Evolutionary conservation across 2,113 vertebrate genomes (phyloP).

Genomic region (Equus quagga): DNA sequence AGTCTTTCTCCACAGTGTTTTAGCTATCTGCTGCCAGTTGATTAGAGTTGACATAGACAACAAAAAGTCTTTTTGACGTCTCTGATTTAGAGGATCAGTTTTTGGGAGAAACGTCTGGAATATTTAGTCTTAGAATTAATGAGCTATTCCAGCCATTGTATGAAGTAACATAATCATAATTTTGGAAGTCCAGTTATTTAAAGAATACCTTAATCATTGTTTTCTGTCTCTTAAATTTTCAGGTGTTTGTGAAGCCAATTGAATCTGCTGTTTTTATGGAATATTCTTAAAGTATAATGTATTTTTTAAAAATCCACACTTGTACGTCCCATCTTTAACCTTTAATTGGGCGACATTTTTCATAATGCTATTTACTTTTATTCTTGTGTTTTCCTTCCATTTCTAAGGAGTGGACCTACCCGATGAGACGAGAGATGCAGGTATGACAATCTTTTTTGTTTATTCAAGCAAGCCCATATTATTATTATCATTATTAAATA

Average conservation of each 20-base stretch:
- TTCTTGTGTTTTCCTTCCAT: constrained; percentile 48
- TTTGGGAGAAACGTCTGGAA: constrained; percentile 6
- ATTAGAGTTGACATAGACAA: background rate
- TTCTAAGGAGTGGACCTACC: constrained; percentile 97
- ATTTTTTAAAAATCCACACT: background rate
- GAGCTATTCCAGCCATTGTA: background rate
- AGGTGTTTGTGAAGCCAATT: constrained; percentile 10
- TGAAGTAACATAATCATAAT: constrained; percentile 29
- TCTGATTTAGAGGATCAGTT: constrained; percentile 3
- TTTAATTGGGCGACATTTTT: constrained; percentile 43
- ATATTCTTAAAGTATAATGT: background rate
- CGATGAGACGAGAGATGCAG: constrained; percentile 99
- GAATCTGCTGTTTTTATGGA: background rate
- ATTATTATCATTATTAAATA: constrained; percentile 36
- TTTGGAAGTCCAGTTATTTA: background rate
- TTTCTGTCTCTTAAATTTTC: constrained; percentile 29
- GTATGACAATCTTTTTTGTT: constrained; percentile 84
- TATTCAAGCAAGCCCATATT: background rate
- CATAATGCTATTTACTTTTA: constrained; percentile 47
- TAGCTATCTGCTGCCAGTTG: background rate
- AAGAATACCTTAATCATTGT: background rate
- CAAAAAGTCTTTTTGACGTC: background rate
- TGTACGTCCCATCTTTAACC: constrained; percentile 21
- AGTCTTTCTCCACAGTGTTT: background rate
- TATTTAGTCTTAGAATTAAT: background rate